Conservation (phyloP, 1,140 invertebrate genomes). For the Papilio polytes region DNA sequence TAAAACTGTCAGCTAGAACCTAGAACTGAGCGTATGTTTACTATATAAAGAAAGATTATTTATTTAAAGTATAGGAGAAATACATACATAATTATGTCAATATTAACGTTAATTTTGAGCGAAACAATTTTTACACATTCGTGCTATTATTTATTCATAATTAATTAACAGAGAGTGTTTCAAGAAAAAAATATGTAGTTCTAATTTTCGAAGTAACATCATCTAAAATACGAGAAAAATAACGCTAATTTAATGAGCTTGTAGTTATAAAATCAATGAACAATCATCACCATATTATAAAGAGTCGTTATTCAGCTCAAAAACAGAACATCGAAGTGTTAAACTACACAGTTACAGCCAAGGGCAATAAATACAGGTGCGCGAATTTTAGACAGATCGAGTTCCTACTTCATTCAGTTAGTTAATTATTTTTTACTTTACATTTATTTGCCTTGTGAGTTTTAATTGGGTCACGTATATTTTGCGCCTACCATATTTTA, state of each 20-base stretch:
- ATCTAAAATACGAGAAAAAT: no score
- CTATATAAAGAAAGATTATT: no score
- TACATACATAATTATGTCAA: no score
- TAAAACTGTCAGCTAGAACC: no score
- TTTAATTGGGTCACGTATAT: slow-evolving; percentile 30
- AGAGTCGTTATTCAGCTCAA: slow-evolving; percentile 72
- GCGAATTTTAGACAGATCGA: slow-evolving; percentile 42
- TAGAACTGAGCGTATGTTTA: no score
- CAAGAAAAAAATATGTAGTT: no score
- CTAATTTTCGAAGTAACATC: no score
- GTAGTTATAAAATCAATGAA: slow-evolving; percentile 52
- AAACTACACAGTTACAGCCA: slow-evolving; percentile 58
- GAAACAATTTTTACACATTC: background rate
- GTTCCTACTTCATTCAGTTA: slow-evolving; percentile 35
- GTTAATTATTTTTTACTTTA: background rate
- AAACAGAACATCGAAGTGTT: slow-evolving; percentile 54
- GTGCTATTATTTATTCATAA: no score
- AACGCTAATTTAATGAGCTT: slow-evolving; percentile 27
- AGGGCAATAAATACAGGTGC: slow-evolving; percentile 59
- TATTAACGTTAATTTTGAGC: background rate
- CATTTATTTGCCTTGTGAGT: background rate
- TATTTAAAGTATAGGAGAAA: no score
- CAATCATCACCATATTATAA: slow-evolving; percentile 74
- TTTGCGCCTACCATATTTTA: background rate
- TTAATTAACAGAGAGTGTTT: no score